Conservation (phyloP, 2,113 vertebrate species). For the Pituophis catenifer region DNA sequence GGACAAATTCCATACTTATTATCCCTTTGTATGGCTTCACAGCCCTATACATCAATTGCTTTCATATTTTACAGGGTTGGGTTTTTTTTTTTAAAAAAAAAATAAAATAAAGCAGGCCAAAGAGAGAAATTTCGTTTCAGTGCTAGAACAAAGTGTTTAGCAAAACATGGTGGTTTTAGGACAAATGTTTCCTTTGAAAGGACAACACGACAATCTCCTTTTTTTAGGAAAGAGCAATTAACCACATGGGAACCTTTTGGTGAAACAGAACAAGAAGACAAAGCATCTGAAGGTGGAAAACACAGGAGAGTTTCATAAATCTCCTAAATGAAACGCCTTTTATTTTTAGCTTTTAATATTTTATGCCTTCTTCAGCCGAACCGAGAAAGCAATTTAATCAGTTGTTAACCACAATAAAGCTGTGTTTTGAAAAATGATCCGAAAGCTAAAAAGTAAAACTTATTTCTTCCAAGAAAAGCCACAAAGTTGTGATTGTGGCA, state of each 20-base stretch:
- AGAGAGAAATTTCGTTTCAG: conserved; percentile 3
- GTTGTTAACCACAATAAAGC: not conserved
- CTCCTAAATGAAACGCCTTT: not conserved
- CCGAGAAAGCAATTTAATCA: conserved; percentile 3
- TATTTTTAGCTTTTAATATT: not conserved
- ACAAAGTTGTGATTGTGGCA: not conserved
- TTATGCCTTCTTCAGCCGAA: not conserved
- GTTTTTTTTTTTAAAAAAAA: not conserved
- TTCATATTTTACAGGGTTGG: conserved; percentile 14
- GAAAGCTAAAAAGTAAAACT: not conserved
- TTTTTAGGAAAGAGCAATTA: not conserved
- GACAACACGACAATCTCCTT: not conserved
- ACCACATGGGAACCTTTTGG: not conserved
- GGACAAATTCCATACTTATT: conserved; percentile 12
- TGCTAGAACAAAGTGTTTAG: not conserved
- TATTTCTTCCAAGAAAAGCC: not conserved
- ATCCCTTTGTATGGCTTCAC: conserved; percentile 14
- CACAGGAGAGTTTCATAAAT: not conserved
- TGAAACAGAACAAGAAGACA: not conserved
- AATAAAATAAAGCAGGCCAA: too few relatives aligned
- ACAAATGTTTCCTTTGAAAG: not conserved
- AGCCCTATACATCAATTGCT: not conserved
- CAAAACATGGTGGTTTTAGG: not conserved
- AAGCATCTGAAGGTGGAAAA: not conserved
- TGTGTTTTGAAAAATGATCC: not conserved